Percentiles rank a stretch among this genome's conserved stretches.
Conservation (phyloP, 2,797 vertebrate species). For the Characodon lateralis region DNA sequence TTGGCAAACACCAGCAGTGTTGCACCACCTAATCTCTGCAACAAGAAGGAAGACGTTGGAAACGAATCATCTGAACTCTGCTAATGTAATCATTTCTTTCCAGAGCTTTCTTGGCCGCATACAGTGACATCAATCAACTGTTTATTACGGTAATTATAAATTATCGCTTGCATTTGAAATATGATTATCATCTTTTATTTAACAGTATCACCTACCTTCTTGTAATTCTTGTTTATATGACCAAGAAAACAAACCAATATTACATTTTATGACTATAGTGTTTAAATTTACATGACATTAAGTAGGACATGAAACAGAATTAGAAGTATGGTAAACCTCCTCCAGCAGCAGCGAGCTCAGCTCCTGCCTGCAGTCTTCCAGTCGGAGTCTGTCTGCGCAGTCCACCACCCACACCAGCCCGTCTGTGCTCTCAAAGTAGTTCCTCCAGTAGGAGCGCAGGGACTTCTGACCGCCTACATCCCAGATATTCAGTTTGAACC, state of each 20-base stretch:
- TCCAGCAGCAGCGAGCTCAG: slow-evolving; percentile 85
- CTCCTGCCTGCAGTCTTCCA: slow-evolving; percentile 89
- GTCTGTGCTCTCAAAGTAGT: slow-evolving; percentile 95
- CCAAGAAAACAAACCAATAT: neutral
- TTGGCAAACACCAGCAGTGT: slow-evolving; percentile 91
- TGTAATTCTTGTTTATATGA: neutral
- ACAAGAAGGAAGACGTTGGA: neutral
- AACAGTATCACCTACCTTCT: neutral
- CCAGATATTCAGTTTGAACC: slow-evolving; percentile 94
- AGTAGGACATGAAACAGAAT: neutral
- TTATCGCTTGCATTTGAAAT: neutral
- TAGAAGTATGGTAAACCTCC: slow-evolving; percentile 73
- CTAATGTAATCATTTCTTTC: neutral
- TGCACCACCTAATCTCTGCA: slow-evolving; percentile 88
- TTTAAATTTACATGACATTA: neutral
- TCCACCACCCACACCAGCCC: slow-evolving; percentile 96
- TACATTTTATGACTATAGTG: neutral
- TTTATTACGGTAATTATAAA: no score
- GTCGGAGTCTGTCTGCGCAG: slow-evolving; percentile 88
- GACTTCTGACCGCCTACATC: slow-evolving; percentile 94
- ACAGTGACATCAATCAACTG: no score
- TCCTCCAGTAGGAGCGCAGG: slow-evolving; percentile 92
- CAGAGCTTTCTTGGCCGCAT: neutral
- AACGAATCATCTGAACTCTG: neutral
- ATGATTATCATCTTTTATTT: neutral